Percentiles rank a stretch among this genome's conserved stretches.
Evolutionary conservation across 2,888 invertebrate species (phyloP).

Genomic region (Morpho helenor): DNA sequence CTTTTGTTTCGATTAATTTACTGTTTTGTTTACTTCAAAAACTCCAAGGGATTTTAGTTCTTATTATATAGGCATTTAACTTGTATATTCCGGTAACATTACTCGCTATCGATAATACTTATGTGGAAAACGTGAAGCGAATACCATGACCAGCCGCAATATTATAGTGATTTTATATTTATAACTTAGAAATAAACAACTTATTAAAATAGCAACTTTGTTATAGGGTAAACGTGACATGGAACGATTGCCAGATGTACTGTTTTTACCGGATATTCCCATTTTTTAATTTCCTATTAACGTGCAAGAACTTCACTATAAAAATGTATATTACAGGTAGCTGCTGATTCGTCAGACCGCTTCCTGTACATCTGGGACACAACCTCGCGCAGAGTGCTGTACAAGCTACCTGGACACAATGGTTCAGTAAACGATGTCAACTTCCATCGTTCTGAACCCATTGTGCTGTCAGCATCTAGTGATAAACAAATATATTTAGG

Average conservation of each 20-base stretch:
- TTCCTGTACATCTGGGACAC: conserved; percentile 99
- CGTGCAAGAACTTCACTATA: too few species aligned
- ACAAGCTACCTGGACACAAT: conserved; percentile 98
- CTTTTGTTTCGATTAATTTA: conserved; percentile 4
- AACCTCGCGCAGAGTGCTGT: conserved; percentile 92
- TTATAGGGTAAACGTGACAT: conserved; percentile 10
- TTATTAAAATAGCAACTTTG: neutral
- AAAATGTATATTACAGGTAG: conserved; percentile 46
- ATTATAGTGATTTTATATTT: conserved; percentile 21
- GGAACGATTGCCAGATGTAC: neutral
- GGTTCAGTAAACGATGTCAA: conserved; percentile 98
- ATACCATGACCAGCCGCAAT: conserved; percentile 34
- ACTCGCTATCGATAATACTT: conserved; percentile 22
- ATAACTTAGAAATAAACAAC: conserved; percentile 18
- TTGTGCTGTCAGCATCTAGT: conserved; percentile 95
- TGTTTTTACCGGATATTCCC: too few species aligned
- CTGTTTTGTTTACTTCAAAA: conserved; percentile 18
- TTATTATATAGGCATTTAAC: conserved; percentile 3
- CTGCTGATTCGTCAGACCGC: conserved; percentile 96
- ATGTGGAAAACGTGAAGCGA: conserved; percentile 29
- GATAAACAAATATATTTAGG: conserved; percentile 98
- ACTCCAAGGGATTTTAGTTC: conserved; percentile 3
- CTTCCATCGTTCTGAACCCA: conserved; percentile 96
- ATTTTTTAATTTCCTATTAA: too few species aligned
- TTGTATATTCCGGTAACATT: conserved; percentile 11